phyloP scores from a whole-genome alignment of 1,140 invertebrate species.

The Drosophila cardini region DNA sequence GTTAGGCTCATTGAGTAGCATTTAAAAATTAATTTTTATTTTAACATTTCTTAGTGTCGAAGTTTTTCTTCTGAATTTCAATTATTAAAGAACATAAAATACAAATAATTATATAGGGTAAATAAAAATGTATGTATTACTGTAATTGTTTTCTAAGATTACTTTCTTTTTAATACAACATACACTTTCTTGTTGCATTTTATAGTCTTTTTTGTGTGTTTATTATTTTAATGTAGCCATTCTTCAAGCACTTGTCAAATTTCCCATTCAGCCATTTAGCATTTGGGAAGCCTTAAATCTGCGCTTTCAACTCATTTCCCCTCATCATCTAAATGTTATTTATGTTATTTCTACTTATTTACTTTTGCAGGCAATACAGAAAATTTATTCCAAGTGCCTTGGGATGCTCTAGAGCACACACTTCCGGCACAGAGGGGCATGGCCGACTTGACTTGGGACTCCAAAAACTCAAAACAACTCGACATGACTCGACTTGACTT shows the following conservation, averaged over 20 bases:
- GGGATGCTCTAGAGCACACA: slow-evolving; percentile 42
- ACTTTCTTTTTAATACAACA: not conserved
- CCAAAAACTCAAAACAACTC: slow-evolving; percentile 24
- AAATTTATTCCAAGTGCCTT: slow-evolving; percentile 54
- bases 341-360: slow-evolving; percentile 47
- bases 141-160: too few relatives aligned
- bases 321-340: slow-evolving; percentile 25
- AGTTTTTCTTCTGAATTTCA: too few relatives aligned
- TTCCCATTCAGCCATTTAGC: slow-evolving; percentile 8
- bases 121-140: too few relatives aligned
- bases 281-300: slow-evolving; percentile 13
- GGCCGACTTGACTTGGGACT: slow-evolving; percentile 31
- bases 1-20: too few relatives aligned
- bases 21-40: too few relatives aligned
- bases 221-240: slow-evolving; percentile 30
- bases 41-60: too few relatives aligned
- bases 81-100: too few relatives aligned
- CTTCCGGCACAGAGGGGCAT: slow-evolving; percentile 42
- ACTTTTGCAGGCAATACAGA: slow-evolving; percentile 32
- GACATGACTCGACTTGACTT: slow-evolving; percentile 18
- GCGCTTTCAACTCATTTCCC: slow-evolving; percentile 16
- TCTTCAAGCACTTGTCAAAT: slow-evolving; percentile 34
- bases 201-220: slow-evolving; percentile 1
- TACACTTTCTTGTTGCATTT: not conserved
- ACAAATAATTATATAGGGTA: too few relatives aligned